Evolutionary conservation across 1,140 invertebrate genomes (phyloP).

Genomic region (Drosophila lowei): DNA sequence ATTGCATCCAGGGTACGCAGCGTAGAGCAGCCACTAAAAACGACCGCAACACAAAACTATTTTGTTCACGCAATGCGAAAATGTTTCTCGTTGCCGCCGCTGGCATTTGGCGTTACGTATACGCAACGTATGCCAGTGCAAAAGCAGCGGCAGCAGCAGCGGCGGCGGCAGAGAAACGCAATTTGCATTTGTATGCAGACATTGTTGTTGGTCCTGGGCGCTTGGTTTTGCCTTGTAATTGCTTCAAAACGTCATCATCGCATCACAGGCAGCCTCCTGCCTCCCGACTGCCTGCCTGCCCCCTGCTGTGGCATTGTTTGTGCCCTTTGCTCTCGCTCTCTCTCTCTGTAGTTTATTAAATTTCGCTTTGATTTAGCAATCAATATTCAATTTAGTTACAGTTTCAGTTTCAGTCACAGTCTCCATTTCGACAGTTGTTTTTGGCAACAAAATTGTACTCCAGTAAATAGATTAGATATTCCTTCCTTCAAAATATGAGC

Average conservation of each 20-base stretch:
- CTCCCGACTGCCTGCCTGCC: conserved; percentile 17
- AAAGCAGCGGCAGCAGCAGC: not conserved
- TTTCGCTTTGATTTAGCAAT: conserved; percentile 62
- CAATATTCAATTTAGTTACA: conserved; percentile 44
- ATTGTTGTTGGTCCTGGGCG: conserved; percentile 52
- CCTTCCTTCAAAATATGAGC: too few species aligned
- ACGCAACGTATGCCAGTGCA: conserved; percentile 65
- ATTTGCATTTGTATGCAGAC: conserved; percentile 78
- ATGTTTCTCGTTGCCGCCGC: conserved; percentile 57
- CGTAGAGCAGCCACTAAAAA: conserved; percentile 62
- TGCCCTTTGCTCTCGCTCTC: conserved; percentile 2
- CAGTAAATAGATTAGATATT: not conserved
- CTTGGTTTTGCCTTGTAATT: conserved; percentile 63
- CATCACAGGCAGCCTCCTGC: not conserved
- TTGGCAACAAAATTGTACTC: conserved; percentile 20
- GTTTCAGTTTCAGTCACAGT: too few species aligned
- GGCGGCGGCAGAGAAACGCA: conserved; percentile 17
- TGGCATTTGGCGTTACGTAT: conserved; percentile 76
- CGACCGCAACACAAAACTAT: conserved; percentile 79
- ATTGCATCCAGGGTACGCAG: conserved; percentile 20
- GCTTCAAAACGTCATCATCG: conserved; percentile 76
- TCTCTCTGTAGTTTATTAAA: conserved; percentile 49
- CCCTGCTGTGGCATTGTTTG: conserved; percentile 40
- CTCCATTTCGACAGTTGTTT: not conserved
- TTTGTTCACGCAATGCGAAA: conserved; percentile 79